Evolutionary conservation across 2,113 vertebrate species (phyloP).

Genomic region (Clinocottus analis): DNA sequence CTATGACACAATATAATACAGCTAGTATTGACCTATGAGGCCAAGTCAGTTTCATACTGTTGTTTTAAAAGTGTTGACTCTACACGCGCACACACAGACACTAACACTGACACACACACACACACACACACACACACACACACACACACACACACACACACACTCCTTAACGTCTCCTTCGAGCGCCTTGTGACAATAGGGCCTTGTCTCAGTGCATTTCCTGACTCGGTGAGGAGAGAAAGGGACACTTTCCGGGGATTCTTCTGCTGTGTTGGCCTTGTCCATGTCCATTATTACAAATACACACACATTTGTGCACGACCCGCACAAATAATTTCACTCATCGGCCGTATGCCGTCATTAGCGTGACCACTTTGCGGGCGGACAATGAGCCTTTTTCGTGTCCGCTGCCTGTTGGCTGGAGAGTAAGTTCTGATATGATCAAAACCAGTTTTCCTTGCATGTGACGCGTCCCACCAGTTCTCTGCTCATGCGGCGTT

Average conservation of each 20-base stretch:
- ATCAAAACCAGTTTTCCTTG: constrained; percentile 41
- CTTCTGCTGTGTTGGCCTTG: constrained; percentile 52
- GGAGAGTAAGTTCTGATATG: constrained; percentile 11
- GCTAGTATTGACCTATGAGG: constrained; percentile 41
- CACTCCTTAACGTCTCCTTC: constrained; percentile 10
- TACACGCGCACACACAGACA: constrained; percentile 27
- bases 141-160: constrained; percentile 33
- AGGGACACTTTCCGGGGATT: constrained; percentile 74
- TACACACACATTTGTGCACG: constrained; percentile 18
- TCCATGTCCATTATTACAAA: constrained; percentile 25
- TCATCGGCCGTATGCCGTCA: constrained; percentile 31
- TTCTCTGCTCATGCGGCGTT: neutral
- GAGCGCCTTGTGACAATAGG: constrained; percentile 58
- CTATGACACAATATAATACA: constrained; percentile 1
- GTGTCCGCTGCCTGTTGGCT: neutral
- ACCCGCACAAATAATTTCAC: constrained; percentile 18
- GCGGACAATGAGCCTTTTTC: constrained; percentile 36
- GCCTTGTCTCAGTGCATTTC: constrained; percentile 61
- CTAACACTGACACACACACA: constrained; percentile 27
- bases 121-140: constrained; percentile 33
- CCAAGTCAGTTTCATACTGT: neutral
- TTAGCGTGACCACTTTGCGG: constrained; percentile 12
- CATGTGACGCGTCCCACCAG: neutral
- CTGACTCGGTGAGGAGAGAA: constrained; percentile 56
- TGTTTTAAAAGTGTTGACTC: constrained; percentile 35